Evolutionary conservation across 2,888 invertebrate species (phyloP).

Genomic region (Tiliacea aurago): DNA sequence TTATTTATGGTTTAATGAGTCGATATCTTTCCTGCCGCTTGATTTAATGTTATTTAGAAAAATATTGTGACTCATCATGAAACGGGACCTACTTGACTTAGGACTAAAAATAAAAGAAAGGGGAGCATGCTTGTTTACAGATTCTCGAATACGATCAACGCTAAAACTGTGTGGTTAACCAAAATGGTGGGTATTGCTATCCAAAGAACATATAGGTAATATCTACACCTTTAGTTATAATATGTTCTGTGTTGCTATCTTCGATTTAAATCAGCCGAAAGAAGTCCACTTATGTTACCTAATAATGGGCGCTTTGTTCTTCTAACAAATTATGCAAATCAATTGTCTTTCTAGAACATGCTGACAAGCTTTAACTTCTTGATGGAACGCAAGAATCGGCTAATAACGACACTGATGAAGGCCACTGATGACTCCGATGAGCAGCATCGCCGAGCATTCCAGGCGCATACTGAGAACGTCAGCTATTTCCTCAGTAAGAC

Average conservation of each 20-base stretch:
- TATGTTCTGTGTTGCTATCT: not conserved
- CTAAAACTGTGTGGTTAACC: not conserved
- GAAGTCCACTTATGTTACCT: not conserved
- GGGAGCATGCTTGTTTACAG: not conserved
- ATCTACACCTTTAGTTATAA: too few relatives aligned
- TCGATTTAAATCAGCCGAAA: not conserved
- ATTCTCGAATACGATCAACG: not conserved
- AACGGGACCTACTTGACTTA: not conserved
- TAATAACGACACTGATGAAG: constrained; percentile 91
- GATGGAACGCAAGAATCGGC: constrained; percentile 92
- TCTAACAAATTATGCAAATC: not conserved
- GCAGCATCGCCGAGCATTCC: constrained; percentile 93
- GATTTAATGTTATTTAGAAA: constrained; percentile 9
- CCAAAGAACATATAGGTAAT: too few relatives aligned
- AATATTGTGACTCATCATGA: constrained; percentile 16
- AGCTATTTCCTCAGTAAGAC: constrained; percentile 92
- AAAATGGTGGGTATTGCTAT: not conserved
- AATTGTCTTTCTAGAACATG: constrained; percentile 82
- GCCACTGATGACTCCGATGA: constrained; percentile 93
- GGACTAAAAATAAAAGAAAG: not conserved
- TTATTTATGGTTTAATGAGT: not conserved
- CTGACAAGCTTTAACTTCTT: constrained; percentile 91
- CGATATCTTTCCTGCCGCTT: not conserved
- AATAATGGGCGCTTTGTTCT: not conserved
- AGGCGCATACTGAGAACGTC: constrained; percentile 93